A percentile compares a stretch with the other conserved stretches of the same genome.
Evolutionary conservation across 1,140 invertebrate species (phyloP).

Genomic region (Ladona fulva): DNA sequence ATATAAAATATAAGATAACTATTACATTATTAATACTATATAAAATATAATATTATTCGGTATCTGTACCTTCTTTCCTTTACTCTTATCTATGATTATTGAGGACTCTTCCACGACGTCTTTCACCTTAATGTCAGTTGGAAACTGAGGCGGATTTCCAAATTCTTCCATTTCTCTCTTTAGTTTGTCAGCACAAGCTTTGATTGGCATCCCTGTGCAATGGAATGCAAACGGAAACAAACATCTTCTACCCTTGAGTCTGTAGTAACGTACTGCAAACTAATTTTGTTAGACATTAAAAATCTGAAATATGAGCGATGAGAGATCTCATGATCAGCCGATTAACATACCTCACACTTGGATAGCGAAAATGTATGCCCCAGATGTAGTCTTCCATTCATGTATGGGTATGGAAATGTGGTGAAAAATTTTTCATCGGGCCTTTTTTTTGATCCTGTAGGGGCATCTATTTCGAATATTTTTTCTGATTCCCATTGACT

Average conservation of each 20-base stretch:
- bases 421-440: conserved; percentile 79
- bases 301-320: neutral
- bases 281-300: conserved; percentile 34
- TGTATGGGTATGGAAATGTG: conserved; percentile 98
- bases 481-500: conserved; percentile 69
- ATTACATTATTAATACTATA: too few relatives aligned
- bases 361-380: conserved; percentile 96
- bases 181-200: conserved; percentile 96
- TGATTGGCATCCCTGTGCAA: conserved; percentile 95
- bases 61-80: conserved; percentile 80
- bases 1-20: too few relatives aligned
- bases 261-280: conserved; percentile 86
- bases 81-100: conserved; percentile 85
- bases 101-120: conserved; percentile 41
- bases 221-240: conserved; percentile 98
- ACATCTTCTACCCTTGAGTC: conserved; percentile 81
- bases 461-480: conserved; percentile 74
- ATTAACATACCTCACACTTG: conserved; percentile 72
- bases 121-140: conserved; percentile 45
- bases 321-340: conserved; percentile 7
- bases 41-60: neutral
- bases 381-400: conserved; percentile 97
- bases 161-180: conserved; percentile 86
- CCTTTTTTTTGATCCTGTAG: conserved; percentile 40
- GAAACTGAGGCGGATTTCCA: conserved; percentile 91